phyloP scores from a whole-genome alignment of 2,113 vertebrate genomes.

The Actinemys pallida region DNA sequence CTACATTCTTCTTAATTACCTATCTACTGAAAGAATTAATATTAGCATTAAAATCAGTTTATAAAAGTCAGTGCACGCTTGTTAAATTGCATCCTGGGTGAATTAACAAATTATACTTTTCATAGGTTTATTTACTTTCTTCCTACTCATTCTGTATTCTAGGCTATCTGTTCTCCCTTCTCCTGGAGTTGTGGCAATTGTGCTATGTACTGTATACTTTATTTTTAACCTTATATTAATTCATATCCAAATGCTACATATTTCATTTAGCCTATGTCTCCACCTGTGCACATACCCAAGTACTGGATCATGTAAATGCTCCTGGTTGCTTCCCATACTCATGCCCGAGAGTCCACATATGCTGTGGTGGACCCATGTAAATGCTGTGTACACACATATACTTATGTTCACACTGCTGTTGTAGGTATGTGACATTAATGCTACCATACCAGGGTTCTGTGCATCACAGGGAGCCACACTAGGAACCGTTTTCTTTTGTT shows the following conservation, averaged over 20 bases:
- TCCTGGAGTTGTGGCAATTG: slow-evolving; percentile 45
- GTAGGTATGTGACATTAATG: not conserved
- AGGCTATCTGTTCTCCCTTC: slow-evolving; percentile 25
- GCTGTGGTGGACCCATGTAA: not conserved
- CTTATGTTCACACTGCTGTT: not conserved
- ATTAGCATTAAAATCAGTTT: slow-evolving; percentile 50
- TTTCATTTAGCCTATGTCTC: not conserved
- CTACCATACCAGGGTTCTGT: not conserved
- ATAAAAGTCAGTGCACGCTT: slow-evolving; percentile 58
- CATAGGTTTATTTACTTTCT: slow-evolving; percentile 62
- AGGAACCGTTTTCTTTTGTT: not conserved
- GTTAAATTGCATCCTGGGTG: slow-evolving; percentile 57
- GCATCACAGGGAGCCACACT: not conserved
- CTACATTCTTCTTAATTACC: slow-evolving; percentile 35
- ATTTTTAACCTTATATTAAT: not conserved
- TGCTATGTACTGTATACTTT: not conserved
- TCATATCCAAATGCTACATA: not conserved
- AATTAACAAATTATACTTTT: slow-evolving; percentile 64
- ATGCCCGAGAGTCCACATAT: not conserved
- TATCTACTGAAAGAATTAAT: slow-evolving; percentile 54
- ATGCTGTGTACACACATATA: not conserved
- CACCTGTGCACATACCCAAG: not conserved
- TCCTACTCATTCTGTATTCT: slow-evolving; percentile 63
- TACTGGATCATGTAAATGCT: no score
- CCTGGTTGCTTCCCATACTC: not conserved